Evolutionary conservation across 2,797 vertebrate species (phyloP).

Genomic region (Gastrophryne carolinensis): DNA sequence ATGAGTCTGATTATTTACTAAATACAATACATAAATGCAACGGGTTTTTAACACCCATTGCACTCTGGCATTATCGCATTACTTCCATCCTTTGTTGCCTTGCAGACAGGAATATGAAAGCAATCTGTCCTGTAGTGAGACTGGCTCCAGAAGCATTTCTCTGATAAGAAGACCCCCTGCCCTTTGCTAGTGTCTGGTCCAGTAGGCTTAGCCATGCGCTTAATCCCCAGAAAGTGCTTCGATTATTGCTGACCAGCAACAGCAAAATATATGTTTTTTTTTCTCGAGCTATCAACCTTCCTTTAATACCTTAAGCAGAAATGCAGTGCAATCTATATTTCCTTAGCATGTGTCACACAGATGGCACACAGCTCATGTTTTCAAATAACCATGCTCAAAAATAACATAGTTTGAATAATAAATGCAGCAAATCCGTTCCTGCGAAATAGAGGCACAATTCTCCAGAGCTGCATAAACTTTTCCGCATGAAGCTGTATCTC

Average conservation of each 20-base stretch:
- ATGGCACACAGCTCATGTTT: slow-evolving; percentile 78
- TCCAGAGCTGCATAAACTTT: slow-evolving; percentile 79
- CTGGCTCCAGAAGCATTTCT: slow-evolving; percentile 95
- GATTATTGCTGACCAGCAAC: slow-evolving; percentile 99
- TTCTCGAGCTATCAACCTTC: slow-evolving; percentile 78
- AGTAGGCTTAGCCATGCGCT: slow-evolving; percentile 98
- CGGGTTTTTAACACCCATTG: slow-evolving; percentile 87
- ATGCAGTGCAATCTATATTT: slow-evolving; percentile 84
- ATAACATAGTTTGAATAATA: slow-evolving; percentile 83
- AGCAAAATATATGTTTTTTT: slow-evolving; percentile 78
- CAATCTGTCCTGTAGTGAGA: slow-evolving; percentile 92
- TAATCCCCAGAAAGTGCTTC: slow-evolving; percentile 99
- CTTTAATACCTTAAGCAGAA: slow-evolving; percentile 85
- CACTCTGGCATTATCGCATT: slow-evolving; percentile 97
- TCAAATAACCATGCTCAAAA: slow-evolving; percentile 80
- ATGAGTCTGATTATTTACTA: slow-evolving; percentile 88
- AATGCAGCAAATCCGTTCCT: slow-evolving; percentile 76
- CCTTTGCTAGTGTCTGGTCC: slow-evolving; percentile 93
- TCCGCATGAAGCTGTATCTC: slow-evolving; percentile 70
- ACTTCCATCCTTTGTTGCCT: slow-evolving; percentile 91
- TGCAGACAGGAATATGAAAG: slow-evolving; percentile 90
- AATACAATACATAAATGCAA: slow-evolving; percentile 90
- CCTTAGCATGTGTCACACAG: slow-evolving; percentile 80
- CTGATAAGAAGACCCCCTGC: slow-evolving; percentile 95
- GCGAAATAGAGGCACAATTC: slow-evolving; percentile 73